Evolutionary conservation across 1,140 invertebrate species (phyloP).

Genomic region (Temnothorax nylanderi): DNA sequence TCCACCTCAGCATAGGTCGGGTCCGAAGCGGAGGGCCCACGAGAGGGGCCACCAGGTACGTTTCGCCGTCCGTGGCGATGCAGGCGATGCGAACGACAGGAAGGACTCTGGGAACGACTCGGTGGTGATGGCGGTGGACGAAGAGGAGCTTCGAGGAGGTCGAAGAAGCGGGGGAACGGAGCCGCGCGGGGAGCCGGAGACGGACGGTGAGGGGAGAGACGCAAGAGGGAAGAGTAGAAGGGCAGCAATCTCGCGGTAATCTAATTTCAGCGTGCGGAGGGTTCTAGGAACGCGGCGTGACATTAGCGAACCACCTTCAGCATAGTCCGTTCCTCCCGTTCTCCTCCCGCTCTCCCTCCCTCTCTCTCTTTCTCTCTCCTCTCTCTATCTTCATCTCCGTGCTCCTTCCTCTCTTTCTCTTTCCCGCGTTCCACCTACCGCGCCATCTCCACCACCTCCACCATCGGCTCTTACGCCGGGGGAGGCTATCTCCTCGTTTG

Average conservation of each 20-base stretch:
- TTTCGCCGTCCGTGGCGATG: conserved; percentile 63
- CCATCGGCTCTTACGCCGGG: conserved; percentile 66
- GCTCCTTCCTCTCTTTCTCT: conserved; percentile 30
- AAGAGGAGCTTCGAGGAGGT: conserved; percentile 63
- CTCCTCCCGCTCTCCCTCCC: conserved; percentile 26
- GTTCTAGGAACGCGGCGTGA: conserved; percentile 81
- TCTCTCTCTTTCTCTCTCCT: conserved; percentile 11
- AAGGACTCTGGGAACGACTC: conserved; percentile 72
- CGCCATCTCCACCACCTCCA: conserved; percentile 53
- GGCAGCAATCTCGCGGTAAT: conserved; percentile 82
- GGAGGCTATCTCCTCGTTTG: conserved; percentile 76
- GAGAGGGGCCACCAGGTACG: conserved; percentile 66
- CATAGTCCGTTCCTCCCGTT: conserved; percentile 65
- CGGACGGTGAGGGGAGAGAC: conserved; percentile 36
- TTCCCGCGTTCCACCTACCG: conserved; percentile 42
- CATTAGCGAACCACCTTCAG: conserved; percentile 81
- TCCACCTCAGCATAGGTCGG: conserved; percentile 16
- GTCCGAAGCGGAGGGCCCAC: conserved; percentile 12
- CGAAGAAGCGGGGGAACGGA: conserved; percentile 45
- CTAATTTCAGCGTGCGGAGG: conserved; percentile 83
- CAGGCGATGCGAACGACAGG: conserved; percentile 69
- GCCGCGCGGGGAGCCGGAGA: conserved; percentile 20
- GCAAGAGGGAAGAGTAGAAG: conserved; percentile 68
- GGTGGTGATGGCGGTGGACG: conserved; percentile 47
- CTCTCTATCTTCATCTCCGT: conserved; percentile 31